Base-by-base conservation (phyloP, 1,140 invertebrate genomes). In the Triops longicaudatus region DNA sequence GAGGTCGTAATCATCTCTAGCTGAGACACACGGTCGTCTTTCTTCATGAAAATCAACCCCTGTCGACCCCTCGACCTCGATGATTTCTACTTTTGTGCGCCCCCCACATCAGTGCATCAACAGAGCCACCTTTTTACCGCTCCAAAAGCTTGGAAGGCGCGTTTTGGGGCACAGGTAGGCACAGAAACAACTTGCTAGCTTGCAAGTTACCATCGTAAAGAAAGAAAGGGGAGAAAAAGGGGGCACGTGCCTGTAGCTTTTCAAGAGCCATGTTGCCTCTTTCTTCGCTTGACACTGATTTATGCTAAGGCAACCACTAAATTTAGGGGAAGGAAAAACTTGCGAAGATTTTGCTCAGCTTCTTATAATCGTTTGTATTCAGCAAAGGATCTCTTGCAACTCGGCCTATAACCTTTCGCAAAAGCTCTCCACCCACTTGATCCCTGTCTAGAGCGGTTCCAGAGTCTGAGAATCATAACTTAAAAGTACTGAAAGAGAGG, bases 321-420 rank as follows among this genome's bases (percentile, higher is more conserved):
- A 63, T 63, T n/a, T 63, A n/a, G 14, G 17, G 50, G 14, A 63
- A 63, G 50, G 50, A 10, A 63, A 22, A 63, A 22, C 50, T 63
- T 63, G 14, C 50, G 22, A 63, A 63, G 50, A 63, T 63, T 63
- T 14, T 17, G n/a, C 22, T 17, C 50, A 63, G 22, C 50, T 63
- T 63, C 50, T 63, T 63, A n/a, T 22, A 63, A 22, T 22, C 50
- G 10, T 63, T 63, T 63, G 14, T 63, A 22, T 63, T 4, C 50
- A 63, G 14, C 50, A 63, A 63, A 37, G 31, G 50, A 63, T 14
- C 22, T 63, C 6, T 22, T 63, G 50, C 14, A 63, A 22, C 50
- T 63, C 50, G 50, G 50, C 50, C 50, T 63, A 63, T 63, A 63
- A 63, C 50, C 50, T 63, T 63, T 63, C 22, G 50, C 50, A 63